Percentiles rank a stretch among this genome's conserved stretches.
Evolutionary conservation across 2,113 vertebrate genomes (phyloP).

Genomic region (Micromys minutus): DNA sequence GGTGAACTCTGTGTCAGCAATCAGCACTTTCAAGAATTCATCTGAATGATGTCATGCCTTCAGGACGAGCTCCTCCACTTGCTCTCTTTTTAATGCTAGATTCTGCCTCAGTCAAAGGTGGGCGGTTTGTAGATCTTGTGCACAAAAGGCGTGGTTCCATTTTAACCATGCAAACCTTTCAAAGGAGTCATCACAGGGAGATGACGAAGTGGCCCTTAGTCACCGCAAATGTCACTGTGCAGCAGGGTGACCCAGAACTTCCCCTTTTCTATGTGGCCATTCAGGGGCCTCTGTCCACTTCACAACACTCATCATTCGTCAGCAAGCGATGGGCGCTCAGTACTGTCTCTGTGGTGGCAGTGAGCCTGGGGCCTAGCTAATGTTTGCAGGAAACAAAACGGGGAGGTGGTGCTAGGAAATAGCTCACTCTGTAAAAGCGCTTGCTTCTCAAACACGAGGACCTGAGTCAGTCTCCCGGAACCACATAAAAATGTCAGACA

Average conservation of each 20-base stretch:
- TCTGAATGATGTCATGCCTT: neutral
- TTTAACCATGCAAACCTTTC: neutral
- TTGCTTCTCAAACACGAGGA: neutral
- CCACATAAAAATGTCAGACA: neutral
- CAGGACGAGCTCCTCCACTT: neutral
- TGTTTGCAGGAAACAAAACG: neutral
- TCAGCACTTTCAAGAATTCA: neutral
- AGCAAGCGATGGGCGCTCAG: too few relatives aligned
- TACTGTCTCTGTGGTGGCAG: neutral
- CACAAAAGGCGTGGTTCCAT: neutral
- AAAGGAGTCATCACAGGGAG: neutral
- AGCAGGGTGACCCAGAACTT: neutral
- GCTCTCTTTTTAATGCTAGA: neutral
- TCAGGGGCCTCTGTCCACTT: neutral
- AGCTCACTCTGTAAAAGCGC: neutral
- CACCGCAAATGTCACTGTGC: neutral
- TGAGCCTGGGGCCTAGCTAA: neutral
- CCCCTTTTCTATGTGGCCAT: neutral
- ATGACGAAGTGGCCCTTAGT: neutral
- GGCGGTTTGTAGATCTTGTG: neutral
- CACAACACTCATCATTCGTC: neutral
- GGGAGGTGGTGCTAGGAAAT: neutral
- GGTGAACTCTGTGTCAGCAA: neutral
- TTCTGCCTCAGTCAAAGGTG: neutral
- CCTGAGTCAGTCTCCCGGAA: neutral